phyloP scores from a whole-genome alignment of 2,888 invertebrate genomes.

The Leucophenga maculata region DNA sequence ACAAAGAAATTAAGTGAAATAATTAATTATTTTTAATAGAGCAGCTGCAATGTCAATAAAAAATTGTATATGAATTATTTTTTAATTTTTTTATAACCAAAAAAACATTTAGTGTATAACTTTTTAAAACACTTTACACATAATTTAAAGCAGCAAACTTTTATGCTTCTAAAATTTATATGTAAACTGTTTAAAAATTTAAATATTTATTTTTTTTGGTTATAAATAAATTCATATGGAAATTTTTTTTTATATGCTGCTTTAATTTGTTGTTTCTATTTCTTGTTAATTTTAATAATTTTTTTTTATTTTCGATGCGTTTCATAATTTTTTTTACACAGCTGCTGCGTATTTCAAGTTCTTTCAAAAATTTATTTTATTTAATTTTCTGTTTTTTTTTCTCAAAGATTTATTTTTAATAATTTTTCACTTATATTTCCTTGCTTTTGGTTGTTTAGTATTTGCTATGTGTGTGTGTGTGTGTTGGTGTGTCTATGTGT shows the following conservation, averaged over 20 bases:
- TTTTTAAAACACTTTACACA: too few species aligned
- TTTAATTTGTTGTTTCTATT: constrained; percentile 34
- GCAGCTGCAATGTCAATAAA: not conserved
- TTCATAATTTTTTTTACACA: constrained; percentile 12
- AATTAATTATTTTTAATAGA: constrained; percentile 3
- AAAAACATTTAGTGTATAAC: not conserved
- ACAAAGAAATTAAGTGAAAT: not conserved
- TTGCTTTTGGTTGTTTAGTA: constrained; percentile 14
- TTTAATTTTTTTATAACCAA: too few species aligned
- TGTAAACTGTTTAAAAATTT: too few species aligned
- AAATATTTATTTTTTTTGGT: too few species aligned
- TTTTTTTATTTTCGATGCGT: constrained; percentile 15
- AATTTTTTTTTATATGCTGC: constrained; percentile 30
- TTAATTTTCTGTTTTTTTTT: not conserved
- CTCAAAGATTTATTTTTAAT: not conserved
- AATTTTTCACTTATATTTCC: not conserved
- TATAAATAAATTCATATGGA: constrained; percentile 11
- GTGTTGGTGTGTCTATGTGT: constrained; percentile 34
- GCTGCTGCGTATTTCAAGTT: not conserved
- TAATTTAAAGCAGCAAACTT: too few species aligned
- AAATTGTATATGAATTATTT: too few species aligned
- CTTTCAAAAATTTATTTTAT: not conserved
- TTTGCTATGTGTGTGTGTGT: constrained; percentile 27
- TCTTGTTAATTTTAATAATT: constrained; percentile 7
- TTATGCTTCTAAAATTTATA: too few species aligned